These are phyloP conservation scores for Gobionotothen gibberifrons DNA, from an alignment of 2,797 vertebrate genomes.

Conservation along the genomic window DNA sequence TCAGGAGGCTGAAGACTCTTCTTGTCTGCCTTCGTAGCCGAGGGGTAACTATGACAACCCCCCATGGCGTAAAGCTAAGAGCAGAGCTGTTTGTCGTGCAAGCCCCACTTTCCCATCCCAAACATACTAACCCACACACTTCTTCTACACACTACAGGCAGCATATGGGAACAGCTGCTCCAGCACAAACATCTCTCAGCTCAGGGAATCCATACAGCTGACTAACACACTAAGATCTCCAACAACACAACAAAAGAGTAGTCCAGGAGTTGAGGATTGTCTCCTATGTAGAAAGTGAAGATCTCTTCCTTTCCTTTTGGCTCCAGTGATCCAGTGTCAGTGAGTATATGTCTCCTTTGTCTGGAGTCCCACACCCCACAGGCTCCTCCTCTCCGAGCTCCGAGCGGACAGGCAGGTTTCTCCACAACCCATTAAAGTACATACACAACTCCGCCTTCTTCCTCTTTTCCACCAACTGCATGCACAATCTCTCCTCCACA, in stretches of 20 bases:
- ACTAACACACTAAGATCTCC: slow-evolving; percentile 45
- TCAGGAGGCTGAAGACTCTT: slow-evolving; percentile 65
- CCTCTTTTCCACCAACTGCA: slow-evolving; percentile 42
- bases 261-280: slow-evolving; percentile 35
- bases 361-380: slow-evolving; percentile 75
- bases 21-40: slow-evolving; percentile 69
- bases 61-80: slow-evolving; percentile 81
- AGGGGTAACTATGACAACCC: slow-evolving; percentile 85
- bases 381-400: slow-evolving; percentile 76
- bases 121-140: slow-evolving; percentile 59
- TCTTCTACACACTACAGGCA: slow-evolving; percentile 45
- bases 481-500: slow-evolving; percentile 29
- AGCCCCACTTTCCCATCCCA: slow-evolving; percentile 79
- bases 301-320: slow-evolving; percentile 13
- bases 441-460: slow-evolving; percentile 73
- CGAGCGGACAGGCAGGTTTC: slow-evolving; percentile 82
- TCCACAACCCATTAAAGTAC: slow-evolving; percentile 74
- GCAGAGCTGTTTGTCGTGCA: slow-evolving; percentile 63
- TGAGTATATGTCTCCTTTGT: slow-evolving; percentile 80
- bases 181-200: slow-evolving; percentile 47
- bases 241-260: slow-evolving; percentile 29
- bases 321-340: slow-evolving; percentile 67
- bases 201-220: slow-evolving; percentile 49
- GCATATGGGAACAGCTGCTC: slow-evolving; percentile 38
- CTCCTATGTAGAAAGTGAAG: not conserved